Evolutionary conservation across 2,113 vertebrate species (phyloP), one percentile per base, ranked within the genome.

Genomic region (Oxyruncus cristatus): DNA sequence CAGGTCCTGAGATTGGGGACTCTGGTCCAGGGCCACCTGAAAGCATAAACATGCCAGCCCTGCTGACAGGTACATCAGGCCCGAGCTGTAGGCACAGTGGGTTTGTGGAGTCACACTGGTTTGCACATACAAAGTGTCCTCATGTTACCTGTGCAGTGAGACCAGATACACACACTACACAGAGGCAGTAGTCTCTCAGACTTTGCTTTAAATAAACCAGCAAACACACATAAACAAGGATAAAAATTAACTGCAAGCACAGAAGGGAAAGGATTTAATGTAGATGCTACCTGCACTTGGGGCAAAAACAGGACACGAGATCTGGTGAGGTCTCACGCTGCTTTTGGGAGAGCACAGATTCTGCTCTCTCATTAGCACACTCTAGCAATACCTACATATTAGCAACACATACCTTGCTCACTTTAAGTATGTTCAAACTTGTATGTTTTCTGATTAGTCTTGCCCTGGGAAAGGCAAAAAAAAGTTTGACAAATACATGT

Each of bases 71-170:
- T 22, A 7, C 4, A 53, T 16, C 32, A 49, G 58, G 39, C 7
- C 16, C 26, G 8, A 3, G 4, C 14, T 9, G 5, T 4, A 8
- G 0, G 5, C 11, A 20, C 19, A 11, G 32, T 3, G 4, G n/a
- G 22, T 37, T 67, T 59, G 46, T 24, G 33, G 14, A 24, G 20
- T 68, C 46, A 28, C 23, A 7, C 16, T 30, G 28, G 9, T 56
- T 19, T 32, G 33, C 6, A 14, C 2, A 22, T 12, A 47, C 49
- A 32, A 17, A 41, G 30, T 33, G 20, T 35, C 37, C 41, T 70
- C 14, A 11, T 9, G 27, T 8, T 52, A 50, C 49, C 30, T 58
- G 15, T 47, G 22, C 30, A 14, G n/a, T 21, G 39, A 42, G 30
- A 59, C 12, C 39, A 53, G n/a, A 32, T 12, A 46, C 18, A 32